phyloP scores from a whole-genome alignment of 2,797 vertebrate species.

The Lithobates pipiens region DNA sequence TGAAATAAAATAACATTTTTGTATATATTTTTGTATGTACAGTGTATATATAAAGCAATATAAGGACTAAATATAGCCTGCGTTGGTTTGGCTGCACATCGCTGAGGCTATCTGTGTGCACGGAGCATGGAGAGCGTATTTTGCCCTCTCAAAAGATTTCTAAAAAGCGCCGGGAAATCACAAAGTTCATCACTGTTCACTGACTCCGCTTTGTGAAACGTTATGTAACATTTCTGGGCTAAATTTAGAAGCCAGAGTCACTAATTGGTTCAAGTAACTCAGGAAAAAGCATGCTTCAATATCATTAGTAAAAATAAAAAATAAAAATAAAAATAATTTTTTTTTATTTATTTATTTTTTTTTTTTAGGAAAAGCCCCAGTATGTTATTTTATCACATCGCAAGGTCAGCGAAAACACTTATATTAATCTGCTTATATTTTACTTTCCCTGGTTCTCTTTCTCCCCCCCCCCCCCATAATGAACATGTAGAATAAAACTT shows the following conservation, averaged over 20 bases:
- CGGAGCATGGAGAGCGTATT: background rate
- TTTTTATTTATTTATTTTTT: too few relatives aligned
- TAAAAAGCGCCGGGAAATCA: background rate
- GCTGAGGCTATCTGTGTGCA: background rate
- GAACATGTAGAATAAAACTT: too few relatives aligned
- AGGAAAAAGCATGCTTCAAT: background rate
- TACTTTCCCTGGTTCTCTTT: too few relatives aligned
- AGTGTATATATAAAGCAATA: too few relatives aligned
- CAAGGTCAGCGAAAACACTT: too few relatives aligned
- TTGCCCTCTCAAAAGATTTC: slow-evolving; percentile 3
- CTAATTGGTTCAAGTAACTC: slow-evolving; percentile 41
- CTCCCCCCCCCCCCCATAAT: too few relatives aligned
- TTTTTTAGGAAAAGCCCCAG: background rate
- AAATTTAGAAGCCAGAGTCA: slow-evolving; percentile 9
- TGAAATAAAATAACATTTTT: too few relatives aligned
- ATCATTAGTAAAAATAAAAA: slow-evolving; percentile 5
- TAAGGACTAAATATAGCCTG: too few relatives aligned
- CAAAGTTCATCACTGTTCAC: slow-evolving; percentile 13
- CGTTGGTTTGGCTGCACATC: too few relatives aligned
- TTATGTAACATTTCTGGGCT: slow-evolving; percentile 28
- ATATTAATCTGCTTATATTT: too few relatives aligned
- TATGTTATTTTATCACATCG: too few relatives aligned
- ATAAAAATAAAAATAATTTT: background rate
- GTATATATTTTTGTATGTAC: too few relatives aligned
- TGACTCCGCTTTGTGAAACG: background rate